Evolutionary conservation across 2,888 invertebrate species (phyloP), one percentile per base, ranked within the genome.

Genomic region (Euspilapteryx auroguttella): DNA sequence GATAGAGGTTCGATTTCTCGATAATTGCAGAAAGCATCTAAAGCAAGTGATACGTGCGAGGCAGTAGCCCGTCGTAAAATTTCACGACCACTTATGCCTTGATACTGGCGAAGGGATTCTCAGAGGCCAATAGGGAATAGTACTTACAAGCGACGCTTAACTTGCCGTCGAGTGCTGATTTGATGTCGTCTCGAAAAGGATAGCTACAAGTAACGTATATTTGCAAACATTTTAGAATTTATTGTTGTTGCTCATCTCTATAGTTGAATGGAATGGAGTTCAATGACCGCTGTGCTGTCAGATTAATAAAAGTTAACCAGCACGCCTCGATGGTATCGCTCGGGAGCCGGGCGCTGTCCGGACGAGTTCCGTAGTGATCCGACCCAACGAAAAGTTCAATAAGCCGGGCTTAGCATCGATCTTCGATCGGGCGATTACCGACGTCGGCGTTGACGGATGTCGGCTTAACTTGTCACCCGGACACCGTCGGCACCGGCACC

Each of bases 401-500:
- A 75, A 75, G 65, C 68, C 41, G 55, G 50, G 63, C 68, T 75
- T 69, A 73, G 49, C 64, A 63, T 63, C 54, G 69, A 69, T 71
- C 66, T 73, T 64, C 59, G 64, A 73, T 71, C 58, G 54, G 51
- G 51, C 53, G 71, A 69, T 71, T 71, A 69, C 55, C 55, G 47
- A 45, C 40, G 41, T 47, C 55, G 57, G 63, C 71, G 75, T 62
- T 75, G 75, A 75, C 73, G 75, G 73, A 75, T 66, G 73, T 66
- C 73, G 53, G 68, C 68, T 75, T 71, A 71, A 55, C 54, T 61
- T 66, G 71, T 69, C 71, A 65, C 59, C 53, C 34, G 24, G 24
- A 26, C 29, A 13, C 50, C 50, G 47, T 47, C 53, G 44, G 45
- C 50, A 49, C 50, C 52, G 57, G 59, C 64, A 66, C 65, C 66